A percentile compares a stretch with the other conserved stretches of the same genome.
Conservation (phyloP, 2,888 invertebrate genomes). For the Phytoseiulus persimilis region DNA sequence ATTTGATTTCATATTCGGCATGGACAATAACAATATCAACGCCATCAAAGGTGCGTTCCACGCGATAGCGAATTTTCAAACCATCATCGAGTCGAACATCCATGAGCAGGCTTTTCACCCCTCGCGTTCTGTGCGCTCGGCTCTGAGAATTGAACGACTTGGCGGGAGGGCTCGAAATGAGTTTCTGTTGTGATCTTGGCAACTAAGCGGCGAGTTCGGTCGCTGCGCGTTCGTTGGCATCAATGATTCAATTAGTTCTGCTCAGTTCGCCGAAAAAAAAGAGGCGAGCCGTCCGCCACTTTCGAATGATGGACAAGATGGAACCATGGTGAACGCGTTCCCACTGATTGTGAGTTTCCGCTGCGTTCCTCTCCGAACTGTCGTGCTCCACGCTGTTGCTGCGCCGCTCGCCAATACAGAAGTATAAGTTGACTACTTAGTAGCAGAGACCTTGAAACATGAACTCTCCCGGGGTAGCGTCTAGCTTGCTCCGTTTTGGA, state of each 20-base stretch:
- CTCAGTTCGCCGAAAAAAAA: too few species aligned
- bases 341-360: not conserved
- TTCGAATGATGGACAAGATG: too few species aligned
- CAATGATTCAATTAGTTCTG: too few species aligned
- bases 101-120: not conserved
- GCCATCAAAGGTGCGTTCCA: slow-evolving; percentile 30
- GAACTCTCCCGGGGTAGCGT: not conserved
- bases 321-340: not conserved
- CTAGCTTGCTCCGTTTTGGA: not conserved
- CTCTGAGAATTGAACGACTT: not conserved
- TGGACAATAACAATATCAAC: slow-evolving; percentile 81
- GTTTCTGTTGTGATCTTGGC: not conserved
- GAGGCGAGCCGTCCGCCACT: too few species aligned
- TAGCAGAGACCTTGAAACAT: not conserved
- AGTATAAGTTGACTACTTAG: not conserved
- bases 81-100: not conserved
- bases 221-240: too few species aligned
- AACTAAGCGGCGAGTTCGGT: not conserved
- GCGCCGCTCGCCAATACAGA: not conserved
- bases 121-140: not conserved
- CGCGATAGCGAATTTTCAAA: not conserved
- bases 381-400: not conserved
- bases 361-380: not conserved
- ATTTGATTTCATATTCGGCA: slow-evolving; percentile 86
- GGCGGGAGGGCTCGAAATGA: not conserved